phyloP scores from a whole-genome alignment of 2,888 invertebrate species.

The Synergus umbraculus region DNA sequence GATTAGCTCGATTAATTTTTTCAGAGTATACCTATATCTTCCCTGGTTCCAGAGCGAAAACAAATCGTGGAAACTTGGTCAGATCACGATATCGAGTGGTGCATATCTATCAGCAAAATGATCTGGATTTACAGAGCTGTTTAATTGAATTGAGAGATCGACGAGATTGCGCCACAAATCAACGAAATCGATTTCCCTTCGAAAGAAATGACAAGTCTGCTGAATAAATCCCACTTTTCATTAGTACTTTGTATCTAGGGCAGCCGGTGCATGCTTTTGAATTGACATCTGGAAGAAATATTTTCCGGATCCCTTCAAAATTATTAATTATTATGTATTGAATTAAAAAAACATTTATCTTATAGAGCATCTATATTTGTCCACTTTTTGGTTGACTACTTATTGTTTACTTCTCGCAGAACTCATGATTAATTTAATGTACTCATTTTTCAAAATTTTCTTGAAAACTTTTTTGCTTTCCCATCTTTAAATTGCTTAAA shows the following conservation, averaged over 20 bases:
- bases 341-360: neutral
- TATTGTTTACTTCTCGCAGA: too few species aligned
- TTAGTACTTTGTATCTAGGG: slow-evolving; percentile 17
- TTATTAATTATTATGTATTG: neutral
- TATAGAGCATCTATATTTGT: too few species aligned
- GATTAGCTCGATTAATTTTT: slow-evolving; percentile 1
- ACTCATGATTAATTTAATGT: too few species aligned
- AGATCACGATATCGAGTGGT: slow-evolving; percentile 11
- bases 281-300: slow-evolving; percentile 8
- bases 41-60: slow-evolving; percentile 4
- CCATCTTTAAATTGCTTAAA: neutral
- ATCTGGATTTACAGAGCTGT: slow-evolving; percentile 20
- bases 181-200: slow-evolving; percentile 27
- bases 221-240: slow-evolving; percentile 38
- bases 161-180: slow-evolving; percentile 36
- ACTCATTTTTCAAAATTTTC: too few species aligned
- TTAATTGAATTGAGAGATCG: slow-evolving; percentile 39
- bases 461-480: neutral
- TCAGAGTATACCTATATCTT: neutral
- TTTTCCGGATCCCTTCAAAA: slow-evolving; percentile 18
- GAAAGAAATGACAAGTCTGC: slow-evolving; percentile 21
- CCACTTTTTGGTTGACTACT: too few species aligned
- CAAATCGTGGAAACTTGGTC: slow-evolving; percentile 28
- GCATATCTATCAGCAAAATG: slow-evolving; percentile 32
- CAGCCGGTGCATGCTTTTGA: neutral